Conservation (phyloP, 2,113 vertebrate species). For the Daboia siamensis region DNA sequence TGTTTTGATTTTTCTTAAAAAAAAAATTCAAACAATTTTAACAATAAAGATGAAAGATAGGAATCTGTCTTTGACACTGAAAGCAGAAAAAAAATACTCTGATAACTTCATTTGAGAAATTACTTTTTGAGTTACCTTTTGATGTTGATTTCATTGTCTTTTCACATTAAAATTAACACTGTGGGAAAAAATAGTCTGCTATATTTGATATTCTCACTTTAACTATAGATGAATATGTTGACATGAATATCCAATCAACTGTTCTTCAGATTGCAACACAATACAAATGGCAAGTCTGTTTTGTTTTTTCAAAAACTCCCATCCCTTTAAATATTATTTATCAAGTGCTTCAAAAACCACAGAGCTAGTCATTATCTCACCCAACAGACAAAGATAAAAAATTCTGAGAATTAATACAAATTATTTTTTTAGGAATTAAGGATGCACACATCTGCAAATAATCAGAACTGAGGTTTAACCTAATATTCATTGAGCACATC, state of each 20-base stretch:
- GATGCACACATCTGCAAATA: constrained; percentile 19
- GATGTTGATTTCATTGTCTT: not conserved
- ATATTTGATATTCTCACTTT: not conserved
- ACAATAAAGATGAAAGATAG: not conserved
- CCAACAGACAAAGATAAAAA: not conserved
- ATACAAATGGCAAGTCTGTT: not conserved
- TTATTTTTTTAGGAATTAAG: constrained; percentile 16
- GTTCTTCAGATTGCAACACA: not conserved
- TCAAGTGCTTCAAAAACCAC: not conserved
- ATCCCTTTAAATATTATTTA: not conserved
- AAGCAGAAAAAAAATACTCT: not conserved
- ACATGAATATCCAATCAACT: not conserved
- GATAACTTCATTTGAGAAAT: not conserved
- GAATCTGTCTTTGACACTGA: not conserved
- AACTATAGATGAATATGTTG: not conserved
- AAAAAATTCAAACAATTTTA: not conserved
- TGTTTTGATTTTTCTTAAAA: not conserved
- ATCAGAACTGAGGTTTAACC: not conserved
- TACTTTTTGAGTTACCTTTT: not conserved
- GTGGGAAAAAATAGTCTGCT: not conserved
- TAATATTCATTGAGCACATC: constrained; percentile 15
- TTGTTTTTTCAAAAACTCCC: not conserved
- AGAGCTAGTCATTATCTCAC: not conserved
- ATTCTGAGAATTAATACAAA: not conserved
- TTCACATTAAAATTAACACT: not conserved